Base-by-base conservation (phyloP, 1,140 invertebrate species). In the Anagrus nilaparvatae region DNA sequence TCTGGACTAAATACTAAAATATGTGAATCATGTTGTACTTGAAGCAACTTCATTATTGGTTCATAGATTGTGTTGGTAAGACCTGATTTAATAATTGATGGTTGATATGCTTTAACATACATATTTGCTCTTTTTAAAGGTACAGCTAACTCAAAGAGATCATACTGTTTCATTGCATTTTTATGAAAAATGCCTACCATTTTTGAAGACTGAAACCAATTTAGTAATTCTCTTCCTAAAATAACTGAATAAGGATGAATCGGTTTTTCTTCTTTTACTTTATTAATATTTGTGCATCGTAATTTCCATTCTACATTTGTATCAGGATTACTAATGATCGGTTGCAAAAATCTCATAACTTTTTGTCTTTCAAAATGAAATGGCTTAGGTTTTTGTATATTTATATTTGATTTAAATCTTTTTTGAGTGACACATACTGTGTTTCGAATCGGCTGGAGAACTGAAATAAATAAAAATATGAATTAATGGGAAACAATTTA, bases 371-470 rank as follows among this genome's bases (percentile, higher is more conserved):
- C 69, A 54, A 74, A 82, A 58, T 82, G 77, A 14, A 77, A 76
- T 37, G 70, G 62, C 58, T 71, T 71, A 1, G 83, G 84, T 46
- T 70, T 78, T 56, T 82, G 77, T 32, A 86, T 75, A 55, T 86
- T 84, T 21, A 86, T 81, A 63, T 82, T 84, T 1, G 74, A 72
- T 16, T 76, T 67, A 54, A 74, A 82, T 48, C 83, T 68, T 54
- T 76, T 75, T 12, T 74, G 70, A 46, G 79, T 71, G 9, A 70
- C 44, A 7, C 73, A 37, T 10, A 64, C 16, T 40, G 53, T 51
- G 27, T 51, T 53, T n/a, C 55, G 52, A 34, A 47, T 44, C 13
- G 54, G 48, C 36, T 57, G 63, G 44, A 55, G 40, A 41, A 47
- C 63, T 66, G 48, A 20, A 63, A 19, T 38, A 17, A n/a, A 24